These are phyloP conservation scores for Centropyge bicolor DNA, from an alignment of 2,797 vertebrate species.

Conservation along the genomic window DNA sequence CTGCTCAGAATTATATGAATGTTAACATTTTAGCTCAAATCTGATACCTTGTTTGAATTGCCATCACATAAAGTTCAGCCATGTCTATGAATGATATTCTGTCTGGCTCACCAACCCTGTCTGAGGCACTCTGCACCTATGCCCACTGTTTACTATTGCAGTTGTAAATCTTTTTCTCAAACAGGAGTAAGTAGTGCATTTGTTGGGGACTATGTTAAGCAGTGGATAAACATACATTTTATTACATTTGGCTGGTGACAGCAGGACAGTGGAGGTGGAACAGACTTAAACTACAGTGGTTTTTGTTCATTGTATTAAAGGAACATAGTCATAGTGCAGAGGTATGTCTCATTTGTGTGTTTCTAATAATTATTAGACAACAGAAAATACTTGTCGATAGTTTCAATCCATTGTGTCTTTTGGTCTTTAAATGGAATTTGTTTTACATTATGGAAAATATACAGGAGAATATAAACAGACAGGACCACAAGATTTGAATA, in stretches of 20 bases:
- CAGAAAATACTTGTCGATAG: neutral
- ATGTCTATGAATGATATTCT: neutral
- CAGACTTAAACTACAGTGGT: slow-evolving; percentile 1
- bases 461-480: neutral
- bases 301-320: neutral
- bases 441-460: neutral
- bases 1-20: neutral
- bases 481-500: slow-evolving; percentile 2
- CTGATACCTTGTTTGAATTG: neutral
- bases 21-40: neutral
- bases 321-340: neutral
- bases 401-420: neutral
- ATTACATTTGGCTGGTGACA: neutral
- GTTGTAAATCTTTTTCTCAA: neutral
- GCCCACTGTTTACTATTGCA: neutral
- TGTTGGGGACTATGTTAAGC: neutral
- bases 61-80: neutral
- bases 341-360: neutral
- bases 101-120: neutral
- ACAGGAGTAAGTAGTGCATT: neutral
- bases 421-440: neutral
- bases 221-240: neutral
- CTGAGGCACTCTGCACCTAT: neutral
- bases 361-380: neutral
- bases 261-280: neutral